These are phyloP conservation scores for Strigops habroptila DNA, from an alignment of 2,113 vertebrate genomes.

Conservation along the genomic window DNA sequence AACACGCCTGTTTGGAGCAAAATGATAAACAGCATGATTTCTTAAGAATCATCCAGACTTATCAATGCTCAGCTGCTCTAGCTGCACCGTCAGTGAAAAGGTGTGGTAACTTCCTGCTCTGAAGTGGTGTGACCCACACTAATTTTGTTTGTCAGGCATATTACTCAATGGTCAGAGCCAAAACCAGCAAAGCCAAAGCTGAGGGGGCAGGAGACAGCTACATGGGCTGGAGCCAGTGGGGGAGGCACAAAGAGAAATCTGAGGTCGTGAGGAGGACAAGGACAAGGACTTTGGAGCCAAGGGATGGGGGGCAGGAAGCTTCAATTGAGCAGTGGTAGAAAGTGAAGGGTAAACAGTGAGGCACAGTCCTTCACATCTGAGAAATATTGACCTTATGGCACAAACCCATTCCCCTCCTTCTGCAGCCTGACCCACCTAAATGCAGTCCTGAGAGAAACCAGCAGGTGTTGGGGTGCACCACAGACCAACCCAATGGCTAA, in stretches of 20 bases:
- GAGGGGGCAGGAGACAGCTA: background rate
- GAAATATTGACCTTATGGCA: background rate
- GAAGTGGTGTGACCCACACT: background rate
- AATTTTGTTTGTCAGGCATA: background rate
- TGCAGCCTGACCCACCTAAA: background rate
- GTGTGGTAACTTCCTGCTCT: fast-evolving
- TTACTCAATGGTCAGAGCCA: background rate
- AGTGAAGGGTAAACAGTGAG: background rate
- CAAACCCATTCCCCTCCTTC: background rate
- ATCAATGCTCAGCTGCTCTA: background rate
- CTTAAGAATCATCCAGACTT: background rate
- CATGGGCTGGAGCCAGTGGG: fast-evolving
- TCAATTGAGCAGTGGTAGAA: background rate
- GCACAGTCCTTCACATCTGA: background rate
- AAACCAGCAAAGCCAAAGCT: background rate
- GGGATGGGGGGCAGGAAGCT: background rate
- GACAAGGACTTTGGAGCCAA: background rate
- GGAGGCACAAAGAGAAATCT: background rate
- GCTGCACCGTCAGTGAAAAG: background rate
- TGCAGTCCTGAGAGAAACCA: background rate
- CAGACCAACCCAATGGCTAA: background rate
- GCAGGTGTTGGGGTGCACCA: background rate
- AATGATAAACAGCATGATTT: background rate
- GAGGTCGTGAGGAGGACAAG: background rate
- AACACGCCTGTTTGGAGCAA: background rate